Evolutionary conservation across 2,797 vertebrate genomes (phyloP).

Genomic region (Scolopax bukidnonensis): DNA sequence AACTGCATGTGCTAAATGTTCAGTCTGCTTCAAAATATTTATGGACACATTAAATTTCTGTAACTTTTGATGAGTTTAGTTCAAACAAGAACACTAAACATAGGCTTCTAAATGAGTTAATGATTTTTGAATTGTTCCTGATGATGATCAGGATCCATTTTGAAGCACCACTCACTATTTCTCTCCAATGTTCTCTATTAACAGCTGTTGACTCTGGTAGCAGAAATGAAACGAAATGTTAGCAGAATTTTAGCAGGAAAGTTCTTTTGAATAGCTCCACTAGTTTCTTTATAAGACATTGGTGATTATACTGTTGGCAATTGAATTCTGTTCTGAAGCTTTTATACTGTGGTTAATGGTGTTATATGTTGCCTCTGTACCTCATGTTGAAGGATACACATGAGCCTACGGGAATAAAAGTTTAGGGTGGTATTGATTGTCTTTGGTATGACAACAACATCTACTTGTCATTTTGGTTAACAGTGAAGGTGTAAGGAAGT

Average conservation of each 20-base stretch:
- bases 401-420: not conserved
- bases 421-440: not conserved
- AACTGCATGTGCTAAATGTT: not conserved
- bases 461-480: not conserved
- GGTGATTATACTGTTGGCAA: not conserved
- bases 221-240: not conserved
- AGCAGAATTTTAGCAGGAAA: too few species aligned
- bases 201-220: not conserved
- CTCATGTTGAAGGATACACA: not conserved
- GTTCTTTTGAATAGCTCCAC: not conserved
- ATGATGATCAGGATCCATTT: not conserved
- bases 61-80: not conserved
- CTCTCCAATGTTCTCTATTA: not conserved
- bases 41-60: not conserved
- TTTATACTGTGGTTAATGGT: not conserved
- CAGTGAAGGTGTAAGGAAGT: not conserved
- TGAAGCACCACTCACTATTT: not conserved
- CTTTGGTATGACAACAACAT: not conserved
- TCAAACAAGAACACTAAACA: not conserved
- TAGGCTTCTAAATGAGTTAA: not conserved
- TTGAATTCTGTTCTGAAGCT: not conserved
- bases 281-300: not conserved
- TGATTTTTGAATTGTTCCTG: not conserved
- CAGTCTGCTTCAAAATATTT: not conserved
- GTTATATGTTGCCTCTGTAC: not conserved